Evolutionary conservation across 2,888 invertebrate genomes (phyloP), one percentile per base, ranked within the genome.

Genomic region (Cerastoderma edule): DNA sequence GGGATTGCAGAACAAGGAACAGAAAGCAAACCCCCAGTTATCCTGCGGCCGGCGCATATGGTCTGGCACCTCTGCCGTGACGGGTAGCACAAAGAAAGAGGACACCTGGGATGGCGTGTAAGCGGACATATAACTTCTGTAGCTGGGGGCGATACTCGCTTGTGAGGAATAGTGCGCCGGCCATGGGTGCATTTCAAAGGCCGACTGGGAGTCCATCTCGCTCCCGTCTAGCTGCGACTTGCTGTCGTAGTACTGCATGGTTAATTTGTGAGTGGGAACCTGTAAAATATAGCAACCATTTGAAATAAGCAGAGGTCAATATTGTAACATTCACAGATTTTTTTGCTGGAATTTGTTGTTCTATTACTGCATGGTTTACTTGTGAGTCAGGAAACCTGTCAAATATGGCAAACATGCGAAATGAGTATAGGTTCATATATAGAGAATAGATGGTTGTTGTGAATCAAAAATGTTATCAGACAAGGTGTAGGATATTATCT

Each of bases 21-120:
- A 85, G 68, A 87, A 86, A 0, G 90, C 88, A 46, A 89, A 85
- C 6, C 89, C 89, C 84, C 87, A 88, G 77, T 89, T 88, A 72
- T 89, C 88, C 19, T 81, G 73, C 16, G 90, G 87, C 10, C 85
- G 80, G 67, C 86, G 78, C 56, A 80, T 68, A 5, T 84, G 85
- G 65, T 89, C 86, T 5, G 90, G 90, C 10, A 84, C 82, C 27
- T 89, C 87, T 56, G 87, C 81, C 13, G 88, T 87, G 16, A 90
- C 86, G n/a, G 89, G 90, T 22, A 90, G 83, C 16, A 87, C 81
- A 66, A 89, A 89, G 57, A 88, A 88, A 75, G 77, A 87, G 70
- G 79, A 88, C 48, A 75, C 89, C 84, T 85, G 88, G 68, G 67
- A 89, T 78, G 84, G 85, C n/a, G 88, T 87, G 82, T 88, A 88